Evolutionary conservation across 2,888 invertebrate species (phyloP).

Genomic region (Dryomyza anilis): DNA sequence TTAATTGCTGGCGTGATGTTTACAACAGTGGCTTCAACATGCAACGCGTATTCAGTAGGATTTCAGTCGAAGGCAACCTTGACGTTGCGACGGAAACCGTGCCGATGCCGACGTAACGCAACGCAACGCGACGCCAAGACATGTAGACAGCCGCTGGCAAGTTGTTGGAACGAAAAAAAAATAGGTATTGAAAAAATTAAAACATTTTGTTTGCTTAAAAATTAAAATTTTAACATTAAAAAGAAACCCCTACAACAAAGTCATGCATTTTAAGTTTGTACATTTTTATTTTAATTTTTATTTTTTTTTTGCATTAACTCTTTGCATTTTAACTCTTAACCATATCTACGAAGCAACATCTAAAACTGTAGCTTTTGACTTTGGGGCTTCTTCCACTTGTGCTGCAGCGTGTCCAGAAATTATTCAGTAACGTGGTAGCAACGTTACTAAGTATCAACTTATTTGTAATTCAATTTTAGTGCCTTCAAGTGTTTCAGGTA

Average conservation of each 20-base stretch:
- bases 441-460: slow-evolving; percentile 19
- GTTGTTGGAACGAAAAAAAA: background rate
- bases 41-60: background rate
- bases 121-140: background rate
- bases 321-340: too few relatives aligned
- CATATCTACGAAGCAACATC: too few relatives aligned
- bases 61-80: background rate
- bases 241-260: background rate
- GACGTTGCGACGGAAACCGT: background rate
- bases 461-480: slow-evolving; percentile 30
- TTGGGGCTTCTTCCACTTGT: too few relatives aligned
- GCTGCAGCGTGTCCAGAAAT: slow-evolving; percentile 17
- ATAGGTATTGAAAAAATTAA: background rate
- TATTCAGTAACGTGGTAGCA: slow-evolving; percentile 31
- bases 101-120: background rate
- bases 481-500: background rate
- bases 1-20: slow-evolving; percentile 14
- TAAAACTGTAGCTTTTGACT: too few relatives aligned
- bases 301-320: too few relatives aligned
- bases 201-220: slow-evolving; percentile 6
- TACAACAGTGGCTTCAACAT: slow-evolving; percentile 8
- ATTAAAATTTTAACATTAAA: background rate
- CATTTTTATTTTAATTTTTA: background rate
- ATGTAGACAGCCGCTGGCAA: background rate
- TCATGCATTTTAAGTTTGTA: too few relatives aligned